Evolutionary conservation across 2,113 vertebrate genomes (phyloP).

Genomic region (Prionailurus viverrinus): DNA sequence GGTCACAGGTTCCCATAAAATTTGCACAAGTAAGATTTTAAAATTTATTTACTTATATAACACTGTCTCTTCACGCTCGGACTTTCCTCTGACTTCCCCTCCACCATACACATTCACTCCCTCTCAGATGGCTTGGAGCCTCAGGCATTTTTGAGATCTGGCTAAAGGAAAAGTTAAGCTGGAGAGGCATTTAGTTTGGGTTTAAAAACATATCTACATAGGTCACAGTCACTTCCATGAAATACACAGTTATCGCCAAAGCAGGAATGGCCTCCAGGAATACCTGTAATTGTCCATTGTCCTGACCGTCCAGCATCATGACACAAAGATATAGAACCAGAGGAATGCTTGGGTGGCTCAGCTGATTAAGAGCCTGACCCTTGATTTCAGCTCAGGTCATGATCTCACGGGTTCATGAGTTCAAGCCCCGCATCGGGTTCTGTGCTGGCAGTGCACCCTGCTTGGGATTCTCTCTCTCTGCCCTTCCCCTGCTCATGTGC

Average conservation of each 20-base stretch:
- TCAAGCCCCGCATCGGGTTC: no score
- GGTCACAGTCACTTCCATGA: not conserved
- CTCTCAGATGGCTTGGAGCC: not conserved
- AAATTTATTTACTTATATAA: not conserved
- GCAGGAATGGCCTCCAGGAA: not conserved
- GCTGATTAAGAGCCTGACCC: no score
- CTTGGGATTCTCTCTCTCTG: no score
- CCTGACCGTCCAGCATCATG: not conserved
- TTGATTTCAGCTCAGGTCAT: no score
- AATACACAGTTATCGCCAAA: not conserved
- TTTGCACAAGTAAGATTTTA: not conserved
- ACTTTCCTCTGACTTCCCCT: not conserved
- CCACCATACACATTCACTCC: no score
- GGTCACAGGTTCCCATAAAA: not conserved
- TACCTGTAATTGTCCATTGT: not conserved
- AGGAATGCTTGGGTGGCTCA: no score
- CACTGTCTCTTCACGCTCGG: not conserved
- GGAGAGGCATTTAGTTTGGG: not conserved
- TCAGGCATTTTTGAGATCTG: not conserved
- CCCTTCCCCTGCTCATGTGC: no score
- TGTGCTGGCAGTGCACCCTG: no score
- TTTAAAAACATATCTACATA: not conserved
- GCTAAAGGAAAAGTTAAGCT: not conserved
- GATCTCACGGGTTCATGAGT: no score
- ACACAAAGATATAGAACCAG: not conserved